Evolutionary conservation across 2,113 vertebrate genomes (phyloP).

Genomic region (Microcebus griseorufus): DNA sequence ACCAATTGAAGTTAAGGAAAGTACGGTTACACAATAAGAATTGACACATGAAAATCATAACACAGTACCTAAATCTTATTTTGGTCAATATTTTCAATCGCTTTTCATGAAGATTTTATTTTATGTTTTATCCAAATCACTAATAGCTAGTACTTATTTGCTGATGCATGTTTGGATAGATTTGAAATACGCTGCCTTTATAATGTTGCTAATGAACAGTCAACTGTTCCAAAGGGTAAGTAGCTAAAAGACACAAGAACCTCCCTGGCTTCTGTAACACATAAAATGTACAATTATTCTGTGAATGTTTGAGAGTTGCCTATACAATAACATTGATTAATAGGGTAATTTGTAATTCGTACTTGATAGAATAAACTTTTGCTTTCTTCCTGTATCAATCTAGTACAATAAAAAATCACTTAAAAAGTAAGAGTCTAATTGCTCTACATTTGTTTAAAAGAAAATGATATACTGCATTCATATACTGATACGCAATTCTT

Average conservation of each 20-base stretch:
- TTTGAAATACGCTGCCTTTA: background rate
- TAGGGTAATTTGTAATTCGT: slow-evolving; percentile 13
- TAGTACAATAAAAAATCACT: background rate
- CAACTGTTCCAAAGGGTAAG: background rate
- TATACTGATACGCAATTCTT: background rate
- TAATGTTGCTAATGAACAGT: background rate
- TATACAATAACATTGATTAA: background rate
- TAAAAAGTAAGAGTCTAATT: background rate
- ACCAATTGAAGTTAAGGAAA: background rate
- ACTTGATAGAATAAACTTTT: background rate
- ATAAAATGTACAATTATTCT: background rate
- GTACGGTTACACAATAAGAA: background rate
- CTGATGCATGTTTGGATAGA: background rate
- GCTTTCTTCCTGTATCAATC: background rate
- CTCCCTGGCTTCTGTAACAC: background rate
- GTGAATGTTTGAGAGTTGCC: background rate
- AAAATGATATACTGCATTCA: background rate
- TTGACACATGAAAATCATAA: background rate
- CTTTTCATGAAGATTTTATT: background rate
- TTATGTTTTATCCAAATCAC: background rate
- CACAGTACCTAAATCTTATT: background rate
- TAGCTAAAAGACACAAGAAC: background rate
- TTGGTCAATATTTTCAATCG: background rate
- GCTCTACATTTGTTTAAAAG: background rate
- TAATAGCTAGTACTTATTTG: background rate